Evolutionary conservation across 2,797 vertebrate species (phyloP).

Genomic region (Knipowitschia caucasica): DNA sequence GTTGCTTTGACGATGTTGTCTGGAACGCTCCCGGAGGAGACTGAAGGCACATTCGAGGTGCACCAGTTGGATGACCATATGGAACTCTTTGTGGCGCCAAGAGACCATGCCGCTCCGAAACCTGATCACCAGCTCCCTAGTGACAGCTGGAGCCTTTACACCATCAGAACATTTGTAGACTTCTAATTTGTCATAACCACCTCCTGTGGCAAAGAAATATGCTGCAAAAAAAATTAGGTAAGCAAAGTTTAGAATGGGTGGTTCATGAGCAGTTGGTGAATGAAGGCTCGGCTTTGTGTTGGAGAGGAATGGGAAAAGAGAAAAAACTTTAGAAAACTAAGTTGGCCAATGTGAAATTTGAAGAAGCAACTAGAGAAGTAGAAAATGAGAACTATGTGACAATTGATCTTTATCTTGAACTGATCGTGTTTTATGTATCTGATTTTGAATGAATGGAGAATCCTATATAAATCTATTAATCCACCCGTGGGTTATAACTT

Average conservation of each 20-base stretch:
- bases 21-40: constrained; percentile 65
- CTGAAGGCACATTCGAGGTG: constrained; percentile 84
- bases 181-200: constrained; percentile 99
- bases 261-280: constrained; percentile 28
- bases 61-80: constrained; percentile 99
- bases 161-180: constrained; percentile 99
- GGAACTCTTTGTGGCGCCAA: constrained; percentile 94
- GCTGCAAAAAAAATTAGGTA: constrained; percentile 89
- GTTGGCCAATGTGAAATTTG: constrained; percentile 1
- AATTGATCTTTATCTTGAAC: too few species aligned
- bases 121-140: constrained; percentile 97
- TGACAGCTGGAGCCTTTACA: constrained; percentile 99
- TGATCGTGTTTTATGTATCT: too few species aligned
- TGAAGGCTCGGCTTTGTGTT: constrained; percentile 9
- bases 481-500: too few species aligned
- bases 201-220: constrained; percentile 99
- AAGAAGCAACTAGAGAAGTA: background rate
- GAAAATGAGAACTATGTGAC: too few species aligned
- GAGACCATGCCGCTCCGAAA: constrained; percentile 98
- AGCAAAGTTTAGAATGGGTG: constrained; percentile 75
- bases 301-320: constrained; percentile 22
- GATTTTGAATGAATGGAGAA: too few species aligned
- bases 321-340: constrained; percentile 32
- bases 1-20: constrained; percentile 66
- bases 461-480: too few species aligned